Evolutionary conservation across 2,888 invertebrate species (phyloP).

Genomic region (Dryocosmus kuriphilus): DNA sequence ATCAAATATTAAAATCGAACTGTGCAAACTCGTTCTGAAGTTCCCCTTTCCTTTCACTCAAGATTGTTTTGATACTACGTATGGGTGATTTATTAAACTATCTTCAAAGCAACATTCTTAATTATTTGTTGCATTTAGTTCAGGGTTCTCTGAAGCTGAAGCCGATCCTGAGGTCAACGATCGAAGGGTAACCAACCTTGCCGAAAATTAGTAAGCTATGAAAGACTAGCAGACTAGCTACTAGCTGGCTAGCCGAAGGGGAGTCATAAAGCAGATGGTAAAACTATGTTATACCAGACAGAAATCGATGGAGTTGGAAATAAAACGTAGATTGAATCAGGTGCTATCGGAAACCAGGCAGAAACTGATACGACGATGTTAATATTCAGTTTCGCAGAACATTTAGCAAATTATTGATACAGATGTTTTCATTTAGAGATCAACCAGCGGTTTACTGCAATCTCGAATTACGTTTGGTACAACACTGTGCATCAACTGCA

Average conservation of each 20-base stretch:
- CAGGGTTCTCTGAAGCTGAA: neutral
- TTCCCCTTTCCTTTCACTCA: neutral
- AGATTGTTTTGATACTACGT: neutral
- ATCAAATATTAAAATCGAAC: neutral
- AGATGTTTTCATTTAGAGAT: conserved; percentile 26
- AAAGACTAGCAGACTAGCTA: conserved; percentile 16
- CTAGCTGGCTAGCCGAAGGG: conserved; percentile 7
- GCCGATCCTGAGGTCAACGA: conserved; percentile 34
- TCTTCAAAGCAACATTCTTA: neutral
- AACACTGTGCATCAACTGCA: neutral
- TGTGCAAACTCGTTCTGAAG: neutral
- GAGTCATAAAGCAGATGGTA: conserved; percentile 12
- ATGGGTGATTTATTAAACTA: neutral
- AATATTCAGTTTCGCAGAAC: neutral
- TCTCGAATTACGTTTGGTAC: conserved; percentile 24
- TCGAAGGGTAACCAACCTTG: conserved; percentile 38
- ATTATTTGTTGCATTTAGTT: neutral
- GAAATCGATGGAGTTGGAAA: conserved; percentile 23
- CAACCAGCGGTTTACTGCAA: conserved; percentile 1
- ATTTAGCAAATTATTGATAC: conserved; percentile 18
- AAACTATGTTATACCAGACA: conserved; percentile 8
- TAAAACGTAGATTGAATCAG: conserved; percentile 24
- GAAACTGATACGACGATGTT: conserved; percentile 17
- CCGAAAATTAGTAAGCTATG: conserved; percentile 28
- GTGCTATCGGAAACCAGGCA: neutral